phyloP scores from a whole-genome alignment of 2,797 vertebrate species.

The Pseudochromis fuscus region DNA sequence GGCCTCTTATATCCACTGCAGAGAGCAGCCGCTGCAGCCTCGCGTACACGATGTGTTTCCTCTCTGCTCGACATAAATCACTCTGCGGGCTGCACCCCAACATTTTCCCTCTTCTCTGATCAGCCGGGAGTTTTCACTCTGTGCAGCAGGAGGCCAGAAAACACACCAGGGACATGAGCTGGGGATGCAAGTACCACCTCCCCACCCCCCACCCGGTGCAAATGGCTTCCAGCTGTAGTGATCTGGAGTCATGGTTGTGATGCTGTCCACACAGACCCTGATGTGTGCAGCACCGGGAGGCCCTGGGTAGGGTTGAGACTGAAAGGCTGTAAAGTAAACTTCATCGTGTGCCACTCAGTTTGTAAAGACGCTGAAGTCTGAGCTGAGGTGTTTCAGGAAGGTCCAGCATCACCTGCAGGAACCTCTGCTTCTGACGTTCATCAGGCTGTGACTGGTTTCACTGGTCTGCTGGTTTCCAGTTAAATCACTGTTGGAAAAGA shows the following conservation, averaged over 20 bases:
- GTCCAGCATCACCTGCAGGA: slow-evolving; percentile 16
- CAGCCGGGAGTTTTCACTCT: slow-evolving; percentile 40
- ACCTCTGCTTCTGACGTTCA: slow-evolving; percentile 15
- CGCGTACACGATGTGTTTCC: slow-evolving; percentile 36
- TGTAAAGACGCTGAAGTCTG: not conserved
- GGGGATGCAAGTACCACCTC: not conserved
- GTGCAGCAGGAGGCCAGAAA: slow-evolving; percentile 30
- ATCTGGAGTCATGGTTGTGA: slow-evolving; percentile 13
- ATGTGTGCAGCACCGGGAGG: slow-evolving; percentile 55
- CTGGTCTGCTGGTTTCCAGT: not conserved
- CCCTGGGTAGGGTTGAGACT: slow-evolving; percentile 27
- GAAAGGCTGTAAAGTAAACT: too few species aligned
- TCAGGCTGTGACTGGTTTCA: not conserved
- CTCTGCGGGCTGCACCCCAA: not conserved
- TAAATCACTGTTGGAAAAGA: not conserved
- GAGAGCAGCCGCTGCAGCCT: slow-evolving; percentile 29
- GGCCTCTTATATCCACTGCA: slow-evolving; percentile 22
- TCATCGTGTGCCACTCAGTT: too few species aligned
- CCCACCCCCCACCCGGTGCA: slow-evolving; percentile 16
- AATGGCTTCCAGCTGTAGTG: slow-evolving; percentile 70
- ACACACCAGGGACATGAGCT: not conserved
- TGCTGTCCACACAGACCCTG: slow-evolving; percentile 38
- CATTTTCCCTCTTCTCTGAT: slow-evolving; percentile 40
- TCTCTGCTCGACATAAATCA: slow-evolving; percentile 45
- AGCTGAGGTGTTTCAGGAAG: slow-evolving; percentile 2